Percentiles rank a stretch among this genome's conserved stretches.
phyloP scores from a whole-genome alignment of 1,140 invertebrate species.

The Lepidotrigona ventralis region DNA sequence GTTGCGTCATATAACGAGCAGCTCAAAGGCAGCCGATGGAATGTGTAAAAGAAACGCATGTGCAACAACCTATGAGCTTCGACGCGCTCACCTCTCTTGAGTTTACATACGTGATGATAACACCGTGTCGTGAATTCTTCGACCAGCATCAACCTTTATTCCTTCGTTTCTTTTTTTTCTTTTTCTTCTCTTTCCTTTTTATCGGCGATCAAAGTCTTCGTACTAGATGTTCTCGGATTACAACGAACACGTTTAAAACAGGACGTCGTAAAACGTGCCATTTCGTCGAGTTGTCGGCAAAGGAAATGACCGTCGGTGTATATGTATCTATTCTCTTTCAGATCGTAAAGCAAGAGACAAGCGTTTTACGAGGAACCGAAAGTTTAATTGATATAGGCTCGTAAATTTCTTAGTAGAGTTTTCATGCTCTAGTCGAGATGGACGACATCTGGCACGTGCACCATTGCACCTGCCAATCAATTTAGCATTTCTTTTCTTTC shows the following conservation, averaged over 20 bases:
- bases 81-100: neutral
- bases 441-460: neutral
- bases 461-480: neutral
- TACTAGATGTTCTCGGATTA: neutral
- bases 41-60: neutral
- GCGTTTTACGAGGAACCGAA: neutral
- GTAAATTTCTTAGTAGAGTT: slow-evolving; percentile 5
- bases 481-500: too few relatives aligned
- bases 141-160: neutral
- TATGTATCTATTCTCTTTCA: neutral
- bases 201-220: neutral
- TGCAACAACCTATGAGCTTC: neutral
- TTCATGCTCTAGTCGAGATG: neutral
- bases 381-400: slow-evolving; percentile 18
- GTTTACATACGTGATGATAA: neutral
- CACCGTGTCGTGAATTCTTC: neutral
- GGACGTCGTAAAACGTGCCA: neutral
- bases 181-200: neutral
- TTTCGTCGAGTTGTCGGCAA: neutral
- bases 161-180: neutral
- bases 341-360: neutral
- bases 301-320: neutral
- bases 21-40: neutral
- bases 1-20: neutral
- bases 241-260: neutral